These are phyloP conservation scores for Furcifer pardalis DNA, from an alignment of 2,797 vertebrate species.

Conservation along the genomic window DNA sequence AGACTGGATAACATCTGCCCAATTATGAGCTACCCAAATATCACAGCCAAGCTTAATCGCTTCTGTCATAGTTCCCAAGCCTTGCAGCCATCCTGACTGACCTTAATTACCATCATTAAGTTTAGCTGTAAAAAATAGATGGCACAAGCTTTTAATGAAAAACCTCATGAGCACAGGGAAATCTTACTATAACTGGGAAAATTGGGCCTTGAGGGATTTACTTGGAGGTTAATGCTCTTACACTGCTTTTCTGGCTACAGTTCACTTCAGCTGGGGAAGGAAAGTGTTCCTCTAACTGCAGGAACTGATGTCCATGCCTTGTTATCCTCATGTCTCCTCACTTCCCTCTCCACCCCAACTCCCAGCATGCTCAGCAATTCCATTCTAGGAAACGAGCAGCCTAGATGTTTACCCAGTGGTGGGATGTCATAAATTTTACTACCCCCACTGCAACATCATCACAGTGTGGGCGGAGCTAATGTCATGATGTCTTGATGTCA, in stretches of 20 bases:
- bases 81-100: slow-evolving; percentile 41
- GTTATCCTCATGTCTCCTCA: neutral
- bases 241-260: neutral
- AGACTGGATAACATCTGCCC: slow-evolving; percentile 39
- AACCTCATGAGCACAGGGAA: slow-evolving; percentile 33
- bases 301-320: neutral
- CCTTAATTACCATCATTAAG: slow-evolving; percentile 36
- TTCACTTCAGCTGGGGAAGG: neutral
- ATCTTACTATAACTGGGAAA: slow-evolving; percentile 13
- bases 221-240: neutral
- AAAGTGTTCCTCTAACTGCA: neutral
- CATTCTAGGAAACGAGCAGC: neutral
- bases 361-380: neutral
- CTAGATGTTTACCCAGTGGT: neutral
- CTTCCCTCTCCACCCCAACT: neutral
- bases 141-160: slow-evolving; percentile 28
- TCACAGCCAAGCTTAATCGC: slow-evolving; percentile 19
- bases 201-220: slow-evolving; percentile 18
- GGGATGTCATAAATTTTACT: too few species aligned
- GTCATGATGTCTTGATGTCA: too few species aligned
- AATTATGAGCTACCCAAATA: slow-evolving; percentile 23
- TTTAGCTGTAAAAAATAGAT: slow-evolving; percentile 50
- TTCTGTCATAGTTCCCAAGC: slow-evolving; percentile 20
- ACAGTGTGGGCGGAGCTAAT: too few species aligned
- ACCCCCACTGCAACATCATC: too few species aligned